These are phyloP conservation scores for Lycopodina hypogea DNA, from an alignment of 37 sponge, comb jelly and placozoan genomes.

Conservation along the genomic window DNA sequence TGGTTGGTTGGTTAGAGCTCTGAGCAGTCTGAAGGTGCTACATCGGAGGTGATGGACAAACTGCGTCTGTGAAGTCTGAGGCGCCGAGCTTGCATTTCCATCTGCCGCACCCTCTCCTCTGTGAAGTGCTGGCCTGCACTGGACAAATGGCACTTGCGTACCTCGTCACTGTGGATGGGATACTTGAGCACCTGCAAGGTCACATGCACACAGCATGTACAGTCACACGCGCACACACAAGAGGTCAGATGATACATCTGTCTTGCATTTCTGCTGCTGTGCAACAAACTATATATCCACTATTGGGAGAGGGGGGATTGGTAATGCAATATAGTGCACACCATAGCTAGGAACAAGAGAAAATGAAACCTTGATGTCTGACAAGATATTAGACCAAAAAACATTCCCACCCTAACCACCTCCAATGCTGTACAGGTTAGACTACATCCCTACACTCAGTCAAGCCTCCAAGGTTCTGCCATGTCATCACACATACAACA, in stretches of 20 bases:
- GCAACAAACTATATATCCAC: background rate
- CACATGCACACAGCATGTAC: background rate
- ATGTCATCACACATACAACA: too few relatives aligned
- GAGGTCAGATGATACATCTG: background rate
- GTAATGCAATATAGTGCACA: too few relatives aligned
- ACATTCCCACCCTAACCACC: too few relatives aligned
- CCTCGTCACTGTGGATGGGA: conserved; percentile 28
- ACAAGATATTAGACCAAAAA: too few relatives aligned
- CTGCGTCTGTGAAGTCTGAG: conserved; percentile 22
- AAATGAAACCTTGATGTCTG: too few relatives aligned
- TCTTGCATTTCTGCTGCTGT: too few relatives aligned
- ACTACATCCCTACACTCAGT: too few relatives aligned
- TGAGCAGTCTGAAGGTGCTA: conserved; percentile 8
- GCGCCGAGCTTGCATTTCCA: conserved; percentile 57
- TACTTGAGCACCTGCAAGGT: conserved; percentile 38
- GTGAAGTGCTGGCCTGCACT: conserved; percentile 52
- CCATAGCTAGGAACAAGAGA: too few relatives aligned
- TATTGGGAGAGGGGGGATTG: too few relatives aligned
- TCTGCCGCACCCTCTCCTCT: conserved; percentile 54
- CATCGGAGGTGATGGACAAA: conserved; percentile 14
- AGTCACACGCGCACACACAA: background rate
- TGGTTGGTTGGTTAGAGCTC: background rate
- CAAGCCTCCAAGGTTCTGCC: too few relatives aligned
- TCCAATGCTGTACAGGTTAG: too few relatives aligned
- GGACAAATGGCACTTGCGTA: conserved; percentile 21